Conservation (phyloP, 2,113 vertebrate species). For the Leucosticte australis region DNA sequence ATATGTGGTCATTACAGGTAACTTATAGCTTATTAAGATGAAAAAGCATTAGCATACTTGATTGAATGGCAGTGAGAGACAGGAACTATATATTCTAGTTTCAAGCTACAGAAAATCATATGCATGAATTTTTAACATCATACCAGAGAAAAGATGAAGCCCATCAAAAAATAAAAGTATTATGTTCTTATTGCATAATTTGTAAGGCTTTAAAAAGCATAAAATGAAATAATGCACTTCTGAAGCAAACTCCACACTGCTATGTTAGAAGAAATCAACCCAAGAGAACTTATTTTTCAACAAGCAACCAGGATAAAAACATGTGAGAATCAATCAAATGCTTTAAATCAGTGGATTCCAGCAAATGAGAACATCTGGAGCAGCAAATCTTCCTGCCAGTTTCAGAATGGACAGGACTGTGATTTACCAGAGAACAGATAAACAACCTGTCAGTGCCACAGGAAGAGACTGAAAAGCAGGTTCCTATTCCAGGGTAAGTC, state of each 20-base stretch:
- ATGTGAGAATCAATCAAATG: background rate
- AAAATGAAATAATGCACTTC: background rate
- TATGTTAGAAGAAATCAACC: background rate
- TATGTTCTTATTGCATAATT: background rate
- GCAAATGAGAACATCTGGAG: slow-evolving; percentile 16
- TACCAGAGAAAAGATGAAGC: background rate
- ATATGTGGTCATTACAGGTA: background rate
- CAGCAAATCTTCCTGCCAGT: slow-evolving; percentile 14
- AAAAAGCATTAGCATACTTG: background rate
- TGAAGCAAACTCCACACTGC: background rate
- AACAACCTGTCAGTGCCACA: background rate
- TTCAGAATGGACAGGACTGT: background rate
- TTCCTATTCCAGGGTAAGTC: background rate
- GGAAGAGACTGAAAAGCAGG: background rate
- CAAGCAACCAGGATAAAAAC: background rate
- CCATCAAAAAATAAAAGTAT: background rate
- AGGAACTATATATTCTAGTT: background rate
- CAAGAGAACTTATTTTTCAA: background rate
- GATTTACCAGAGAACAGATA: slow-evolving; percentile 1
- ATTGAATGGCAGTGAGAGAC: background rate
- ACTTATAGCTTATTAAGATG: background rate
- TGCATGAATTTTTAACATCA: background rate
- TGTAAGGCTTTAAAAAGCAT: background rate
- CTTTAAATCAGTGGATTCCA: background rate
- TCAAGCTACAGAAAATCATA: background rate